Evolutionary conservation across 2,888 invertebrate species (phyloP).

Genomic region (Eretmocerus hayati): DNA sequence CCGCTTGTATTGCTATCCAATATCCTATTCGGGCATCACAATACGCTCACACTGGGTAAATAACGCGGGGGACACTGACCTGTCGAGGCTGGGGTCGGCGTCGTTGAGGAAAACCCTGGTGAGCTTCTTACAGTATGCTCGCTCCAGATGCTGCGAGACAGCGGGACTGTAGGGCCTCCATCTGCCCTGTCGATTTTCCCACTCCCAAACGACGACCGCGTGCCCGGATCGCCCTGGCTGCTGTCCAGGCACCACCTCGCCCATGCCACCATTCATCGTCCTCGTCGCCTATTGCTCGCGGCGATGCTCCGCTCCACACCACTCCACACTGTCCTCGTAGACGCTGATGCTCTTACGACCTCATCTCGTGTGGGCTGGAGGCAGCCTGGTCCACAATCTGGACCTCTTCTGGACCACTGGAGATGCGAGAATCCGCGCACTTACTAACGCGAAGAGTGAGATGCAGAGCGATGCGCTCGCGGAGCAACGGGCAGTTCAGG

Average conservation of each 20-base stretch:
- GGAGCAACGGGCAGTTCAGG: slow-evolving; percentile 7
- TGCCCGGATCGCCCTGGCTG: slow-evolving; percentile 47
- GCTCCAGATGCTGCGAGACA: slow-evolving; percentile 76
- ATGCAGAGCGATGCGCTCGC: slow-evolving; percentile 3
- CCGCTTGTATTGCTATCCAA: no score
- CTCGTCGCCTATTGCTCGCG: no score
- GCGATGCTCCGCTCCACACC: no score
- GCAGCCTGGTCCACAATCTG: no score
- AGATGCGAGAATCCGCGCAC: no score
- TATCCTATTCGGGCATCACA: no score
- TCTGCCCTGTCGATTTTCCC: slow-evolving; percentile 62
- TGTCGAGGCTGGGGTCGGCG: slow-evolving; percentile 72
- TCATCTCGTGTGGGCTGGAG: no score
- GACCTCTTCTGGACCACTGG: no score
- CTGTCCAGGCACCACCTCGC: not conserved
- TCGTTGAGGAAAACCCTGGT: slow-evolving; percentile 80
- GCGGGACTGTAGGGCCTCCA: slow-evolving; percentile 84
- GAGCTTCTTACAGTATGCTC: slow-evolving; percentile 75
- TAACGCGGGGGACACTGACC: slow-evolving; percentile 39
- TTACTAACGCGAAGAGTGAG: slow-evolving; percentile 3
- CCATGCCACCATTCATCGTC: slow-evolving; percentile 33
- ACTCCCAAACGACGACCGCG: slow-evolving; percentile 78
- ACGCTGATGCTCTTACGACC: no score
- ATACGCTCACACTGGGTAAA: no score
- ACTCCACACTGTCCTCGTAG: no score